Evolutionary conservation across 1,140 invertebrate genomes (phyloP).

Genomic region (Batillaria attramentaria): DNA sequence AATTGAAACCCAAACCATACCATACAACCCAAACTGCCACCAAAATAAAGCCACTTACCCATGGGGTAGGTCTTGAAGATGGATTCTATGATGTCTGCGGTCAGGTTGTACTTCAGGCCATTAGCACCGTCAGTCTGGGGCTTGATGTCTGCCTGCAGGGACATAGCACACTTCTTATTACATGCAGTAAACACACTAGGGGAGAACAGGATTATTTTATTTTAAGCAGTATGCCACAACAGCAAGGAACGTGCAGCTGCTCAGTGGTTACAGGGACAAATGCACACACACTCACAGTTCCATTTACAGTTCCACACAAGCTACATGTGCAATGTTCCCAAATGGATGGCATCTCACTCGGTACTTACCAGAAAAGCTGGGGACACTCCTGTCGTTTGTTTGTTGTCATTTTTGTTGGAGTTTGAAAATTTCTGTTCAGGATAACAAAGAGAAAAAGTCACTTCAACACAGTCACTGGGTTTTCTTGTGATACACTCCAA

Average conservation of each 20-base stretch:
- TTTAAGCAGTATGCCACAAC: too few species aligned
- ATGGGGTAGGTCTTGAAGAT: slow-evolving; percentile 99
- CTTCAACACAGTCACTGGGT: too few species aligned
- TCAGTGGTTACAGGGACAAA: too few species aligned
- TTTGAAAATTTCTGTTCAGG: slow-evolving; percentile 49
- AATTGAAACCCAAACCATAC: not conserved
- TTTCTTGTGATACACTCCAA: too few species aligned
- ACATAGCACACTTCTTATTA: not conserved
- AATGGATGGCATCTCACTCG: too few species aligned
- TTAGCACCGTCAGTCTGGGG: slow-evolving; percentile 98
- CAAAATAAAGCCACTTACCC: slow-evolving; percentile 66
- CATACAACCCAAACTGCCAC: not conserved
- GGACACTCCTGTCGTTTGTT: slow-evolving; percentile 90
- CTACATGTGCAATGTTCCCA: too few species aligned
- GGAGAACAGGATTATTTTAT: not conserved
- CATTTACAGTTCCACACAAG: too few species aligned
- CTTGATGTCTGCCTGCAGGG: slow-evolving; percentile 88
- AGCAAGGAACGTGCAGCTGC: too few species aligned
- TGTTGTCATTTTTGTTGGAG: slow-evolving; percentile 46
- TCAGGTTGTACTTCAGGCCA: slow-evolving; percentile 95
- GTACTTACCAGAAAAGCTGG: slow-evolving; percentile 82
- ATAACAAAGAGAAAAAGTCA: slow-evolving; percentile 4
- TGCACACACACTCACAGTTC: too few species aligned
- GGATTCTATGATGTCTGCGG: slow-evolving; percentile 95
- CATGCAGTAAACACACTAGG: not conserved